Evolutionary conservation across 2,113 vertebrate species (phyloP).

Genomic region (Platycercus adscitus): DNA sequence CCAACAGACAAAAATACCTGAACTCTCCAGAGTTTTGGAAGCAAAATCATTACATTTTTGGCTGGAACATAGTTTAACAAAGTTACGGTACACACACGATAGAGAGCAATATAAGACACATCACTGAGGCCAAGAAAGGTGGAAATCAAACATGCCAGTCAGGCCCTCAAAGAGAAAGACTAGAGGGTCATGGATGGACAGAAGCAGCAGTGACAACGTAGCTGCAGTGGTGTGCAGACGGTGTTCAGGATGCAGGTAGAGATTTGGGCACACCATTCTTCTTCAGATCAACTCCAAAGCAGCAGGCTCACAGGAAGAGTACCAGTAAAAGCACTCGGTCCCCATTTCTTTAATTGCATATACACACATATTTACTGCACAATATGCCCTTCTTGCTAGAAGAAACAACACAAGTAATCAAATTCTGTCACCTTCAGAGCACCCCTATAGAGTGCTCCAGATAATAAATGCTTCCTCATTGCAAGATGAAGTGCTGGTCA

Average conservation of each 20-base stretch:
- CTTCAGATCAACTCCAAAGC: not conserved
- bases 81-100: accelerated
- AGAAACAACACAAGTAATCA: not conserved
- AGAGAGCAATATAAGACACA: not conserved
- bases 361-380: not conserved
- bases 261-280: not conserved
- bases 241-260: not conserved
- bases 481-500: not conserved
- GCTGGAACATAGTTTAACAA: not conserved
- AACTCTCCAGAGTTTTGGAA: not conserved
- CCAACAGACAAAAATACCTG: not conserved
- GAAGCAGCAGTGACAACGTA: not conserved
- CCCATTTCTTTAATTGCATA: not conserved
- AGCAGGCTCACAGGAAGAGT: not conserved
- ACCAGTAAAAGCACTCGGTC: not conserved
- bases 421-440: not conserved
- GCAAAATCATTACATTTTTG: not conserved
- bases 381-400: not conserved
- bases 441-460: not conserved
- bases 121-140: not conserved
- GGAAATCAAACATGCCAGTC: not conserved
- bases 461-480: not conserved
- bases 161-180: not conserved
- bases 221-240: not conserved
- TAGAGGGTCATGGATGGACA: not conserved